A percentile compares a stretch with the other conserved stretches of the same genome.
Conservation (phyloP, 2,888 invertebrate species). For the Lasioglossum oenotherae region DNA sequence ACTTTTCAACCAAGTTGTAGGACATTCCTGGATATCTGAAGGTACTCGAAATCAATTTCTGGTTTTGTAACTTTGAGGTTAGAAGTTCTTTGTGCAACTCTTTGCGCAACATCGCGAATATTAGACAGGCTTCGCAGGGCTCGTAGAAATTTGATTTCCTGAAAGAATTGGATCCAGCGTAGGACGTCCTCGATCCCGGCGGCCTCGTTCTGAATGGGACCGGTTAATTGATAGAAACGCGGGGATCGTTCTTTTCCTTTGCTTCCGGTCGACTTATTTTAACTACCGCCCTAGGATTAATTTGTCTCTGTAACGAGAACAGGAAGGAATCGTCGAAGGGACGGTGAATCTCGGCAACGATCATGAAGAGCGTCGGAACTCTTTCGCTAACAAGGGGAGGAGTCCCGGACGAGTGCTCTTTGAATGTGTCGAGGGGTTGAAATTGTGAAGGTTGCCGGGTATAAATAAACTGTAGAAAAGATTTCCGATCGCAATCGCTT, state of each 20-base stretch:
- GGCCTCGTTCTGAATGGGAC: slow-evolving; percentile 3
- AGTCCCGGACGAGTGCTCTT: slow-evolving; percentile 16
- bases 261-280: slow-evolving; percentile 29
- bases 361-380: slow-evolving; percentile 14
- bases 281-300: slow-evolving; percentile 6
- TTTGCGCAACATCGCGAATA: not conserved
- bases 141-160: not conserved
- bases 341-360: slow-evolving; percentile 8
- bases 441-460: slow-evolving; percentile 5
- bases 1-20: not conserved
- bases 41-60: not conserved
- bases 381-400: slow-evolving; percentile 19
- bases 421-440: slow-evolving; percentile 16
- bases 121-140: not conserved
- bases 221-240: slow-evolving; percentile 38
- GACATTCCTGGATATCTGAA: not conserved
- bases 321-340: not conserved
- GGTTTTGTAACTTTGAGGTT: not conserved
- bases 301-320: slow-evolving; percentile 13
- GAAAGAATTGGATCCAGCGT: not conserved
- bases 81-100: not conserved
- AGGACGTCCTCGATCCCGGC: slow-evolving; percentile 13
- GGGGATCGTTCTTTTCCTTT: slow-evolving; percentile 5
- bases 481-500: not conserved
- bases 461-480: slow-evolving; percentile 12